Base-by-base conservation (phyloP, 2,797 vertebrate species). In the Gymnothorax javanicus region DNA sequence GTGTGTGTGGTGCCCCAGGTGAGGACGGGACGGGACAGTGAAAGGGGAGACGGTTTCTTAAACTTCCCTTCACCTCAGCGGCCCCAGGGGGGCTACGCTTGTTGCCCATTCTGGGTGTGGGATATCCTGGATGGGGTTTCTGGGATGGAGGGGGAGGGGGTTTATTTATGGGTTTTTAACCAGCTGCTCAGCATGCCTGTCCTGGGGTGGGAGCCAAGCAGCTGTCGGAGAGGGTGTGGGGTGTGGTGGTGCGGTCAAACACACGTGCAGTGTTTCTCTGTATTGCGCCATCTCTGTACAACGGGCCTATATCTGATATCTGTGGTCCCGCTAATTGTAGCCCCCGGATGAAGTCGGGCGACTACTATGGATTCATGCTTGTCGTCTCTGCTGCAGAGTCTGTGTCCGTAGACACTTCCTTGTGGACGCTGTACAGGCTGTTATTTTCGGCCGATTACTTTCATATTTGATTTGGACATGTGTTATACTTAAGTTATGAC, bases 131-230 rank as follows among this genome's bases (percentile, higher is more conserved):
- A 17, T 50, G 71, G 11, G 7, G 33, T 6, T 43, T 43, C 27
- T 0, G 71, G 27, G 79, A 75, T 3, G 43, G 71, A 11, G 9
- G 1, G 33, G 11, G 11, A 43, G 33, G 11, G 1, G 81, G 54
- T 15, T 82, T 82, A 82, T 82, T 82, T 82, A 58, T 58, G 57
- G 81, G 17, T 2, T 57, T 82, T 82, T 82, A 59, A 59, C n/a
- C 50, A 11, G 57, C 81, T 9, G 4, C 11, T 57, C 81, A 11
- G 54, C 54, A 59, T 25, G 54, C 56, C 81, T 82, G 81, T 25
- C 81, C 81, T 11, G 17, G 79, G 79, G 20, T n/a, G 20, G 54
- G 50, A 82, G 52, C 20, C 20, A 2, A 82, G 81, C 81, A 82
- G 81, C 81, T 82, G 81, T 59, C 81, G 20, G 62, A n/a, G 2